phyloP scores from a whole-genome alignment of 2,888 invertebrate species.

The Eupithecia insigniata region DNA sequence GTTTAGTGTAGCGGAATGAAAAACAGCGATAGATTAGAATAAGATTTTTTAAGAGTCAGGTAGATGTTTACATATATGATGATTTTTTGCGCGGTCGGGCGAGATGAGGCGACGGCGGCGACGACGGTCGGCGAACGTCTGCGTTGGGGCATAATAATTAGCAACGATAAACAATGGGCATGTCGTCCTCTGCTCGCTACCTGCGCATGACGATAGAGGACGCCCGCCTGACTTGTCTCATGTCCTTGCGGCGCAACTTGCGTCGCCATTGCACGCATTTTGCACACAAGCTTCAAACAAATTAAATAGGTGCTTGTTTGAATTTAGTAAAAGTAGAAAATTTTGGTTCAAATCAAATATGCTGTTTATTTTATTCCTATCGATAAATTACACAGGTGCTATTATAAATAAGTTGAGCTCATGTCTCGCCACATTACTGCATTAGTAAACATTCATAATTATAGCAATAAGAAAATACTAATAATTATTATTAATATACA shows the following conservation, averaged over 20 bases:
- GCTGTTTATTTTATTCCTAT: too few relatives aligned
- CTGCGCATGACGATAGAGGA: conserved; percentile 80
- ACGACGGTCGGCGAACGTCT: conserved; percentile 66
- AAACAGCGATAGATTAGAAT: conserved; percentile 38
- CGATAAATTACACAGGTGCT: too few relatives aligned
- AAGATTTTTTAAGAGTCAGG: conserved; percentile 56
- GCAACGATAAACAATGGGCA: conserved; percentile 82
- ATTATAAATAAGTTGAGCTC: too few relatives aligned
- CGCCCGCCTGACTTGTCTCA: conserved; percentile 75
- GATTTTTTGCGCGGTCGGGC: conserved; percentile 68
- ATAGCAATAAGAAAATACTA: too few relatives aligned
- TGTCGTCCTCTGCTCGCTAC: conserved; percentile 80
- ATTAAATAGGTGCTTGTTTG: conserved; percentile 27
- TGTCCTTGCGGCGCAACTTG: conserved; percentile 69
- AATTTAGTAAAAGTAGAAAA: too few relatives aligned
- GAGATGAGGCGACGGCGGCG: conserved; percentile 53
- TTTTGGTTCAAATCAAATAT: too few relatives aligned
- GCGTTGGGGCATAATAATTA: conserved; percentile 82
- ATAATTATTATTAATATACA: too few relatives aligned
- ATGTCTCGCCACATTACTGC: too few relatives aligned
- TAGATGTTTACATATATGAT: conserved; percentile 62
- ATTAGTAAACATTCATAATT: too few relatives aligned
- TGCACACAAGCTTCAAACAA: conserved; percentile 48
- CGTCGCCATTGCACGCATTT: conserved; percentile 57
- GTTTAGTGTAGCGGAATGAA: conserved; percentile 25